phyloP scores from a whole-genome alignment of 2,888 invertebrate species.

The Elgonia sp. region DNA sequence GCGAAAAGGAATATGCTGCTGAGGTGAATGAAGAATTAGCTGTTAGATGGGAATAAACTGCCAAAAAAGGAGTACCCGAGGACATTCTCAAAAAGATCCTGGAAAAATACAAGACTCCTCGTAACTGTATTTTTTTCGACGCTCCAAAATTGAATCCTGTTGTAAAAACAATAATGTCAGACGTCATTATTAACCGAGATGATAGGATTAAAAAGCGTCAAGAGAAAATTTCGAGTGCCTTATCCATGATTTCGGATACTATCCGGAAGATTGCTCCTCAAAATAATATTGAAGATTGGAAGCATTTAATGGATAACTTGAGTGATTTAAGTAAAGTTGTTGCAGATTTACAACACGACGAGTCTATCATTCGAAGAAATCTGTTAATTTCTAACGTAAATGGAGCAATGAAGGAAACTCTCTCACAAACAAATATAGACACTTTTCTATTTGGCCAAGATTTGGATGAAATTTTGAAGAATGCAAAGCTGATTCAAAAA shows the following conservation, averaged over 20 bases:
- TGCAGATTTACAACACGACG: slow-evolving; percentile 68
- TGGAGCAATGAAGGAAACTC: neutral
- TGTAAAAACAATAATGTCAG: slow-evolving; percentile 31
- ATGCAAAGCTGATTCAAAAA: no score
- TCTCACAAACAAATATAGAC: neutral
- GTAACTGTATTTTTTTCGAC: slow-evolving; percentile 50
- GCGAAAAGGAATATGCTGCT: slow-evolving; percentile 31
- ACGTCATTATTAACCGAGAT: slow-evolving; percentile 41
- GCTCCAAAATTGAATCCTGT: slow-evolving; percentile 44
- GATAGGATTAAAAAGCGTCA: slow-evolving; percentile 57
- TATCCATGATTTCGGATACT: slow-evolving; percentile 34
- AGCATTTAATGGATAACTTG: slow-evolving; percentile 44
- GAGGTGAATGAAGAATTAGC: slow-evolving; percentile 36
- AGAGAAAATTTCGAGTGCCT: slow-evolving; percentile 47
- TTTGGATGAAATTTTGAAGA: no score
- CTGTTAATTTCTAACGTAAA: slow-evolving; percentile 58
- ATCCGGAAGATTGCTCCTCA: slow-evolving; percentile 16
- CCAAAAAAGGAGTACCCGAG: slow-evolving; percentile 43
- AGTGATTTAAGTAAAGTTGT: slow-evolving; percentile 62
- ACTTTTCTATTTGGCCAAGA: no score
- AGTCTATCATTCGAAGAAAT: slow-evolving; percentile 66
- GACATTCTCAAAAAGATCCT: slow-evolving; percentile 22
- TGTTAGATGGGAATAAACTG: slow-evolving; percentile 33
- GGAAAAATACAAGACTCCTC: slow-evolving; percentile 28
- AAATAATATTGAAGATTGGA: slow-evolving; percentile 21